Evolutionary conservation across 2,888 invertebrate species (phyloP), one percentile per base, ranked within the genome.

Genomic region (Leptopilina myrica): DNA sequence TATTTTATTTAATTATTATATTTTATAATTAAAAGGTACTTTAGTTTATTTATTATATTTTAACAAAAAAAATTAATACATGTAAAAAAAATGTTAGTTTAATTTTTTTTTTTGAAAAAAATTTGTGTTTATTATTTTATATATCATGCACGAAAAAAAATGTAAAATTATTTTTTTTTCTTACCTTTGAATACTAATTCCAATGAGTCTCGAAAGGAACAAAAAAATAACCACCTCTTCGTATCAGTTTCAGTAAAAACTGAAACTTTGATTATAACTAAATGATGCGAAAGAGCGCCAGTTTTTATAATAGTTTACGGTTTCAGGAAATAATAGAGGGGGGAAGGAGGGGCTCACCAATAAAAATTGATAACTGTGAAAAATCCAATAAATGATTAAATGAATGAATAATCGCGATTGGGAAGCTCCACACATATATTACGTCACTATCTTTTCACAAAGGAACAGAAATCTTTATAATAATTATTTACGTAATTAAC

Each of bases 401-500:
- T 12, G 69, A 49, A 53, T 53, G 33, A 53, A 69, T 69, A 53
- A 33, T 33, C 33, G 14, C 26, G n/a, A 33, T 56, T 53, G 53
- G 53, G 33, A 64, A 56, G 33, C 69, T 69, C 14, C 53, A 7
- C 46, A 46, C 20, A 33, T 15, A 15, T 5, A 8, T 59, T 59
- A n/a, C 59, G 59, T 59, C 59, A 59, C n/a, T 59, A 59, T 59
- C 59, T 59, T 59, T 59, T 59, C 59, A 59, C 59, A 59, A 59
- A 59, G 59, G 15, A 59, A 59, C 15, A 59, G 15, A 59, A 59
- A 59, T 59, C 59, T 59, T 59, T 33, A 33, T 59, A 15, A n/a
- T 59, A 59, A 56, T 12, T 56, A 15, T 59, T 59, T 59, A 59
- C 59, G 59, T 59, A 59, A 59, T 59, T 59, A 15, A n/a, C 59